A percentile compares a stretch with the other conserved stretches of the same genome.
Conservation (phyloP, 1,140 invertebrate species). For the Cherax quadricarinatus region DNA sequence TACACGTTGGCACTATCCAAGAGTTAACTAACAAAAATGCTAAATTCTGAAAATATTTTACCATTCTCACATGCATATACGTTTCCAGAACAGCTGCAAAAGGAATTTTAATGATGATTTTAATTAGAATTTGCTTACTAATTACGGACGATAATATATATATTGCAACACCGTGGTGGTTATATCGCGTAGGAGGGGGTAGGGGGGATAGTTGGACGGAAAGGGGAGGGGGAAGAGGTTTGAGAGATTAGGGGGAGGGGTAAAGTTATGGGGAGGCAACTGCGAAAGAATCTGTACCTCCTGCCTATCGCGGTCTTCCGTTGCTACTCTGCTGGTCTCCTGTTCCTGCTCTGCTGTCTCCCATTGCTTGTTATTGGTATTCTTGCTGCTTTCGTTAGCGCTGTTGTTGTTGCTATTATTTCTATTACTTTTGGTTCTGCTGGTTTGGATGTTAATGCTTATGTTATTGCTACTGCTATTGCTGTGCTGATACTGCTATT, state of each 20-base stretch:
- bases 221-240: background rate
- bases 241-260: no score
- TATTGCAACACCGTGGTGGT: slow-evolving; percentile 13
- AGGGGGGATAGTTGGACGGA: background rate
- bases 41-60: slow-evolving; percentile 15
- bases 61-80: slow-evolving; percentile 35
- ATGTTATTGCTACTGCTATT: no score
- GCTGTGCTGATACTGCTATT: no score
- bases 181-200: background rate
- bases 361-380: no score
- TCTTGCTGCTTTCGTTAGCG: no score
- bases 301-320: no score
- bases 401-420: background rate
- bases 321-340: no score
- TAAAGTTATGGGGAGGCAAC: no score
- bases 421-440: no score
- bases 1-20: background rate
- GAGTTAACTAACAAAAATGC: background rate
- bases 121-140: slow-evolving; percentile 61
- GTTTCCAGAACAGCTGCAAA: slow-evolving; percentile 42
- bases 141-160: slow-evolving; percentile 38
- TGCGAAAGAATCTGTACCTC: no score
- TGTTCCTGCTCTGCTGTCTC: background rate
- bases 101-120: slow-evolving; percentile 61
- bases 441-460: no score